Conservation (phyloP, 2,797 vertebrate species). For the Liparis tanakae region DNA sequence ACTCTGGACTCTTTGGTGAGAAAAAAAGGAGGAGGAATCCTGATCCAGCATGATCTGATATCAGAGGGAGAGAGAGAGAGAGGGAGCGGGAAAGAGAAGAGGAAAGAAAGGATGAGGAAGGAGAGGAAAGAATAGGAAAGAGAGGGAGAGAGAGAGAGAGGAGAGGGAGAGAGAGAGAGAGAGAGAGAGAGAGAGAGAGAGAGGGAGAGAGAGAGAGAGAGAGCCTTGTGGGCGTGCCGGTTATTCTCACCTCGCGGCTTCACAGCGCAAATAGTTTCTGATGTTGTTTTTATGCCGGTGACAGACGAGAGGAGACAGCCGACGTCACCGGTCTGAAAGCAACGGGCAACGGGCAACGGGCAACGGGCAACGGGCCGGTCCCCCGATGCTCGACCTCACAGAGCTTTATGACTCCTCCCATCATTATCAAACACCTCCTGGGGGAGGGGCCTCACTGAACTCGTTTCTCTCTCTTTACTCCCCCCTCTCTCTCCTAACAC, state of each 20-base stretch:
- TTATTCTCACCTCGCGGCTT: conserved; percentile 32
- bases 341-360: background rate
- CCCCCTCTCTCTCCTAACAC: background rate
- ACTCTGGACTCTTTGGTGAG: conserved; percentile 13
- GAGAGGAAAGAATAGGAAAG: background rate
- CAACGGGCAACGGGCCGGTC: no score
- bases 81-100: no score
- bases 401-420: no score
- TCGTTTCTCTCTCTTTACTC: background rate
- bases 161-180: background rate
- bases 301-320: conserved; percentile 37
- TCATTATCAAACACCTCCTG: conserved; percentile 33
- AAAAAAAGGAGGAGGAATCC: conserved; percentile 12
- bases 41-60: conserved; percentile 39
- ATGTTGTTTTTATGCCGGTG: conserved; percentile 46
- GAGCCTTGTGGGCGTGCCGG: background rate
- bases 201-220: background rate
- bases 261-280: conserved; percentile 41
- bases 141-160: background rate
- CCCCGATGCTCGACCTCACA: no score
- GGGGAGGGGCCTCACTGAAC: conserved; percentile 14
- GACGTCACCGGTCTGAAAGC: conserved; percentile 37
- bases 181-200: background rate
- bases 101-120: no score
- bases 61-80: conserved; percentile 12